Evolutionary conservation across 2,113 vertebrate species (phyloP).

Genomic region (Numida meleagris): DNA sequence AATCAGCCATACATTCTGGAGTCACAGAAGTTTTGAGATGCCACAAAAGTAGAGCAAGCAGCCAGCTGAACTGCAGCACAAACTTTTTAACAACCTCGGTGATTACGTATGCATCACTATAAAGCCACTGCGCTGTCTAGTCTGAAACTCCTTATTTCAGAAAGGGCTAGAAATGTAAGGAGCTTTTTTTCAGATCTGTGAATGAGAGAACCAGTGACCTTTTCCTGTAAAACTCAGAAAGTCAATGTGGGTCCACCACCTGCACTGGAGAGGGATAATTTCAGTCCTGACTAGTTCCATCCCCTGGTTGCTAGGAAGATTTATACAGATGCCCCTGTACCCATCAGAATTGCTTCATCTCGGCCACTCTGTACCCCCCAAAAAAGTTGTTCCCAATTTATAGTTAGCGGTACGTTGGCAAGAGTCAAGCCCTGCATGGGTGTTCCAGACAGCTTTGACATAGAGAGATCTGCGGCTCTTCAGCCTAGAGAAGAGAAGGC

Average conservation of each 20-base stretch:
- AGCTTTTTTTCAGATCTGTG: background rate
- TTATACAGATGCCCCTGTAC: background rate
- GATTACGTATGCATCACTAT: background rate
- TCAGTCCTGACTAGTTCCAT: background rate
- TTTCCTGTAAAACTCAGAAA: background rate
- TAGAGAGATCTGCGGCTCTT: too few species aligned
- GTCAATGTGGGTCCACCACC: fast-evolving
- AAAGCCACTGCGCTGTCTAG: background rate
- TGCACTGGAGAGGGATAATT: background rate
- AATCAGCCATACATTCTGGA: constrained; percentile 57
- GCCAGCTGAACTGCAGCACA: constrained; percentile 36
- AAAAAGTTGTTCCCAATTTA: background rate
- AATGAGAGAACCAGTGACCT: background rate
- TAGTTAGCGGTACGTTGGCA: background rate
- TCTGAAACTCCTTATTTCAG: background rate
- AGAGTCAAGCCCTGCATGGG: background rate
- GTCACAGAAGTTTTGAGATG: constrained; percentile 52
- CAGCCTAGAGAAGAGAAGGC: too few species aligned
- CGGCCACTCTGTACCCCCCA: background rate
- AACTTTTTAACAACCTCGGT: constrained; percentile 27
- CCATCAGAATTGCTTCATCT: background rate
- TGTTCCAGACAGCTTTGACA: background rate
- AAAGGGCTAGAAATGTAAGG: background rate
- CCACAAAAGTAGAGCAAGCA: constrained; percentile 52
- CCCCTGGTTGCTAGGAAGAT: background rate